Evolutionary conservation across 2,113 vertebrate species (phyloP).

Genomic region (Myocastor coypus): DNA sequence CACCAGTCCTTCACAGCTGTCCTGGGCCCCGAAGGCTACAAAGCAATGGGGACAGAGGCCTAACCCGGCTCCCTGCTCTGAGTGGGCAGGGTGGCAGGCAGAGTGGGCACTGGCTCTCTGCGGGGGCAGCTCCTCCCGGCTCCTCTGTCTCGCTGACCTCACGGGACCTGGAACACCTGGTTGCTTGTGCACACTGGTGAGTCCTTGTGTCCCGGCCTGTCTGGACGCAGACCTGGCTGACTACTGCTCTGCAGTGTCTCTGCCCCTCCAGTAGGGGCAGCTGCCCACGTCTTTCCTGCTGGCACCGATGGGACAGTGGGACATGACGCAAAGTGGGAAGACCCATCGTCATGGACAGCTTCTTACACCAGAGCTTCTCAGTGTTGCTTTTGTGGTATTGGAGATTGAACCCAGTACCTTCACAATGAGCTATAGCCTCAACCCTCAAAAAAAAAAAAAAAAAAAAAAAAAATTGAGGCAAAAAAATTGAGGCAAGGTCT

Average conservation of each 20-base stretch:
- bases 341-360: too few relatives aligned
- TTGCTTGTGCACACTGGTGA: rapidly evolving
- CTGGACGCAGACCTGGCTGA: neutral
- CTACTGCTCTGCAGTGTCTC: rapidly evolving
- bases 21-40: rapidly evolving
- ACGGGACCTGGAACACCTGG: rapidly evolving
- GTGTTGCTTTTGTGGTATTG: neutral
- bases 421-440: neutral
- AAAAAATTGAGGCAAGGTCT: neutral
- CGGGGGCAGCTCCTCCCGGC: too few relatives aligned
- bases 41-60: rapidly evolving
- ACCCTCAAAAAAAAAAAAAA: neutral
- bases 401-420: neutral
- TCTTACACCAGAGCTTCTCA: neutral
- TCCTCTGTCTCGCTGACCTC: rapidly evolving
- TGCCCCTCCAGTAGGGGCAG: rapidly evolving
- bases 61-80: rapidly evolving
- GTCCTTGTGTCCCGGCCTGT: rapidly evolving
- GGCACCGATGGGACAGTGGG: rapidly evolving
- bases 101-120: neutral
- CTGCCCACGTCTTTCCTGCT: rapidly evolving
- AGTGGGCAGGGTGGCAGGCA: neutral
- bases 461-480: neutral
- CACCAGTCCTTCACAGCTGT: neutral
- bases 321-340: neutral